These are phyloP conservation scores for Equus quagga DNA, from an alignment of 2,113 vertebrate genomes.

Conservation along the genomic window DNA sequence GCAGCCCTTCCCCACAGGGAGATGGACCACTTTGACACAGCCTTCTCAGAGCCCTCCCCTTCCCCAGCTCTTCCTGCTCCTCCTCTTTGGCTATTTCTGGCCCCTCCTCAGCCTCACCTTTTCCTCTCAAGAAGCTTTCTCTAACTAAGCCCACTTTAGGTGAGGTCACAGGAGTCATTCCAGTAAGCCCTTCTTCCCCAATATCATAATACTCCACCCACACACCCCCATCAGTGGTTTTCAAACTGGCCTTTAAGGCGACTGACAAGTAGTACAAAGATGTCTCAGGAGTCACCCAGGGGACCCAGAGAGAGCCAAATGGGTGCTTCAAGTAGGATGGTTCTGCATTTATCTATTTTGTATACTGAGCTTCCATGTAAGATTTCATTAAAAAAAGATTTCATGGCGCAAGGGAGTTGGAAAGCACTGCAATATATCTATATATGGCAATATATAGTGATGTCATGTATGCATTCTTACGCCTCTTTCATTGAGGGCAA, in stretches of 20 bases:
- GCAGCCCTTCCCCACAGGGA: neutral
- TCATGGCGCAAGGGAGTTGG: neutral
- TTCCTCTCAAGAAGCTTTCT: conserved; percentile 46
- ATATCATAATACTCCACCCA: neutral
- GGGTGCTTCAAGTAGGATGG: neutral
- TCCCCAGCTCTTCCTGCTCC: neutral
- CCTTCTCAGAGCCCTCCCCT: neutral
- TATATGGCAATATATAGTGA: neutral
- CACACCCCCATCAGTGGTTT: neutral
- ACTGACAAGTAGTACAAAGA: conserved; percentile 17
- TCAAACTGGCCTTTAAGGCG: conserved; percentile 31
- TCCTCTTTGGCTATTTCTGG: neutral
- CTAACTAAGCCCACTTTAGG: neutral
- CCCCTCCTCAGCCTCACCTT: neutral
- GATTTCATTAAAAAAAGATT: neutral
- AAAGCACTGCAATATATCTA: neutral
- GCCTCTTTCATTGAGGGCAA: neutral
- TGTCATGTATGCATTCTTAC: neutral
- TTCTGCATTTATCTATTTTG: neutral
- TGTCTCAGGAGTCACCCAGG: neutral
- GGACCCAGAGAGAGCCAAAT: conserved; percentile 7
- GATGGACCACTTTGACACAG: neutral
- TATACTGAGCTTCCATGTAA: neutral
- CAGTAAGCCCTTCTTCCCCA: neutral
- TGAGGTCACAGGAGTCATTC: neutral